These are phyloP conservation scores for Brachionus koreanus DNA, from an alignment of 1,140 invertebrate species.

Conservation along the genomic window DNA sequence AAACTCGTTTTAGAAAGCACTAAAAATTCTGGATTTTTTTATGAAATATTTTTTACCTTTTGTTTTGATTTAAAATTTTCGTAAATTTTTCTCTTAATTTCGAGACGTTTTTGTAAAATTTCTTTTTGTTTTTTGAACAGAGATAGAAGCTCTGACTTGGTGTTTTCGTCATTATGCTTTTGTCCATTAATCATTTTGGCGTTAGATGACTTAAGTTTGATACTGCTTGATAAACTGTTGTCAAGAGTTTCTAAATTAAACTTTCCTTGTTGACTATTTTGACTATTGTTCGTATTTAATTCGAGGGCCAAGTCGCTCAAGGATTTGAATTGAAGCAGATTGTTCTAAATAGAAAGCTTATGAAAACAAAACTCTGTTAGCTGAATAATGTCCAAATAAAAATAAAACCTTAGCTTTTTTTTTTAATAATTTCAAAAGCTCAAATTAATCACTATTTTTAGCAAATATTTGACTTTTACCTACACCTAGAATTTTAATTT, in stretches of 20 bases:
- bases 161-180: constrained; percentile 1
- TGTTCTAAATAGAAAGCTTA: neutral
- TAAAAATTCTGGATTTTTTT: neutral
- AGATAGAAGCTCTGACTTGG: neutral
- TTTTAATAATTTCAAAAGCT: neutral
- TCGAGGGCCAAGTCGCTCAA: constrained; percentile 26
- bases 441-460: neutral
- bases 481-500: neutral
- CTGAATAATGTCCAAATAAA: neutral
- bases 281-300: constrained; percentile 3
- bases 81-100: constrained; percentile 6
- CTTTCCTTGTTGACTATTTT: neutral
- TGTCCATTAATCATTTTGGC: neutral
- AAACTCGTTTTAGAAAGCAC: too few relatives aligned
- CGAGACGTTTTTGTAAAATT: neutral
- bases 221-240: neutral
- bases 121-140: constrained; percentile 29
- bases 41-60: constrained; percentile 4
- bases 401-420: neutral
- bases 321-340: constrained; percentile 38
- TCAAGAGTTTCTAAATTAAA: constrained; percentile 4
- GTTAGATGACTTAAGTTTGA: neutral
- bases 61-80: constrained; percentile 27
- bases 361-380: neutral
- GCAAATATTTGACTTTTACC: constrained; percentile 10